Evolutionary conservation across 2,888 invertebrate genomes (phyloP).

Genomic region (Gryllus longicercus): DNA sequence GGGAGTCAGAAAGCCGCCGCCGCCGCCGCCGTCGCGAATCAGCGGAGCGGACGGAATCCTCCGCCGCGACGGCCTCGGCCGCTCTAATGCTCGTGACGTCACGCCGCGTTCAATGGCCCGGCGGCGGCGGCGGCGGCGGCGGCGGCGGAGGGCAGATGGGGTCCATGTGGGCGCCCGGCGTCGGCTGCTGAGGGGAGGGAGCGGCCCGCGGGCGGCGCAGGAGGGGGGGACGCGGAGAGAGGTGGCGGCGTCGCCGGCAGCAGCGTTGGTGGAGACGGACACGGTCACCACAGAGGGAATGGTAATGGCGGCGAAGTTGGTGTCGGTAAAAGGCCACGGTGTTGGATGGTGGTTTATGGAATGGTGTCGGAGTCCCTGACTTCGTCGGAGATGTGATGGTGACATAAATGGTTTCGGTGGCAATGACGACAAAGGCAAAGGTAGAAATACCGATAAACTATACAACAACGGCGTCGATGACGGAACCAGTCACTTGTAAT

Average conservation of each 20-base stretch:
- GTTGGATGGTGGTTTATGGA: too few species aligned
- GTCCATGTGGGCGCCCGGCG: not conserved
- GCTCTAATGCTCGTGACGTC: conserved; percentile 1
- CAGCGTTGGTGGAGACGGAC: not conserved
- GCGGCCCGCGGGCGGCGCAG: not conserved
- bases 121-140: not conserved
- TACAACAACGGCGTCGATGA: too few species aligned
- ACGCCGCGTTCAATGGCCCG: not conserved
- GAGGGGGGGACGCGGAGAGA: not conserved
- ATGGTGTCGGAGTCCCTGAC: too few species aligned
- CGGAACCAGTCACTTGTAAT: too few species aligned
- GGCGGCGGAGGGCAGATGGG: not conserved
- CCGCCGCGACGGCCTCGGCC: not conserved
- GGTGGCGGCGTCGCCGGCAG: not conserved
- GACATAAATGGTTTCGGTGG: too few species aligned
- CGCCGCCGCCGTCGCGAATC: not conserved
- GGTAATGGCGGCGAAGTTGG: not conserved
- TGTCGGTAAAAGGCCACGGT: not conserved
- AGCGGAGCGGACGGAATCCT: conserved; percentile 8
- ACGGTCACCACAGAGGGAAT: not conserved
- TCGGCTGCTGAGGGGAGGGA: not conserved
- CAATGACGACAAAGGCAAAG: too few species aligned
- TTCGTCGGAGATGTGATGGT: too few species aligned
- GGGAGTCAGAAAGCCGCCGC: not conserved
- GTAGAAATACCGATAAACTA: too few species aligned